Percentiles rank a stretch among this genome's conserved stretches.
Conservation (phyloP, 37 sponge, comb jelly and placozoan genomes). For the Bolinopsis microptera region DNA sequence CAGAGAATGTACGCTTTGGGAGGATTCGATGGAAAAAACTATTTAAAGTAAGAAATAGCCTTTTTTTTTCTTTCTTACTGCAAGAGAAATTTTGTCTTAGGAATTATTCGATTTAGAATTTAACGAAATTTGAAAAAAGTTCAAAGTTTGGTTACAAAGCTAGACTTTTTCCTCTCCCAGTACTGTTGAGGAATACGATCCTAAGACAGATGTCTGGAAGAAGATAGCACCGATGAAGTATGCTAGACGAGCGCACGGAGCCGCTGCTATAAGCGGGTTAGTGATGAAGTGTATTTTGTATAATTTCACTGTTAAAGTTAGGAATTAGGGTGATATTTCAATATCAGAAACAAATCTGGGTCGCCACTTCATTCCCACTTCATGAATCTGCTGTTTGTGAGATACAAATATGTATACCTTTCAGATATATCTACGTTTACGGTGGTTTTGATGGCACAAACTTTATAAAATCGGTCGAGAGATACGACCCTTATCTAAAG, state of each 20-base stretch:
- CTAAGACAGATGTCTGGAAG: slow-evolving; percentile 2
- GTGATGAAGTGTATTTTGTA: neutral
- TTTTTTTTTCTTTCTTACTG: no score
- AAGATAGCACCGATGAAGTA: slow-evolving; percentile 1
- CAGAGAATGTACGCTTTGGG: slow-evolving; percentile 34
- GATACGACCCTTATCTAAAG: slow-evolving; percentile 37
- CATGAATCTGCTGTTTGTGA: no score
- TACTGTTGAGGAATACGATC: slow-evolving; percentile 50
- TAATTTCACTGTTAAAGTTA: no score
- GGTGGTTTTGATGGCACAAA: slow-evolving; percentile 57
- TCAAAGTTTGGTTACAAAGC: no score
- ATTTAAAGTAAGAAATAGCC: neutral
- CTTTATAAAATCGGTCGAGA: slow-evolving; percentile 2
- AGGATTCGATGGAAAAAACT: slow-evolving; percentile 61
- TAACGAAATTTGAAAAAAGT: no score
- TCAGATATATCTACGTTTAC: slow-evolving; percentile 54
- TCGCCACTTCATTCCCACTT: no score
- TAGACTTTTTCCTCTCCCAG: no score
- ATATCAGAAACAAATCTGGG: no score
- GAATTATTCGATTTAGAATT: no score
- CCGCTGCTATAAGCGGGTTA: slow-evolving; percentile 61
- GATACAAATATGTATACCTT: no score
- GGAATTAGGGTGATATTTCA: no score
- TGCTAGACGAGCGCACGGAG: slow-evolving; percentile 32
- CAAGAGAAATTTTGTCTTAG: no score